These are phyloP conservation scores for Microplitis manilae DNA, from an alignment of 2,888 invertebrate genomes.

Conservation along the genomic window DNA sequence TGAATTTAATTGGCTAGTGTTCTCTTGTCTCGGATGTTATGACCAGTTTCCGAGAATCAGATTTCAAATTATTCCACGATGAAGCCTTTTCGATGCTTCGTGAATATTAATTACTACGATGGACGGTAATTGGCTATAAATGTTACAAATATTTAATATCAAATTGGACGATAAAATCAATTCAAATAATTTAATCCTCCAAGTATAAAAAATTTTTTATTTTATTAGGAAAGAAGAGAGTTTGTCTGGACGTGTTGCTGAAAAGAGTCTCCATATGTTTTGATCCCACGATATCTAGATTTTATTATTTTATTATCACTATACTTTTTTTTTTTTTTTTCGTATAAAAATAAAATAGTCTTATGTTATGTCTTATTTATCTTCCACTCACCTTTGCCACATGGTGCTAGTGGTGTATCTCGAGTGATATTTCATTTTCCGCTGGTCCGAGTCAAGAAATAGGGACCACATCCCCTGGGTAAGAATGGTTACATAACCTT, in stretches of 20 bases:
- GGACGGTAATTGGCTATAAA: background rate
- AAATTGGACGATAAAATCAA: too few species aligned
- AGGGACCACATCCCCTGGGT: slow-evolving; percentile 53
- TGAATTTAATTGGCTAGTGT: too few species aligned
- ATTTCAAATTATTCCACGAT: background rate
- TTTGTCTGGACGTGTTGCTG: too few species aligned
- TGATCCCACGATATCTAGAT: slow-evolving; percentile 14
- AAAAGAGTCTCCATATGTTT: slow-evolving; percentile 11
- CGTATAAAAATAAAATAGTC: slow-evolving; percentile 20
- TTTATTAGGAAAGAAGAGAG: too few species aligned
- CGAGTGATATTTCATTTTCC: slow-evolving; percentile 58
- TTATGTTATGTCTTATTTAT: slow-evolving; percentile 35
- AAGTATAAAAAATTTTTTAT: too few species aligned
- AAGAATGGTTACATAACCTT: slow-evolving; percentile 48
- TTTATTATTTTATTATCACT: background rate
- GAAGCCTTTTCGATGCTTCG: background rate
- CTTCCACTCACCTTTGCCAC: slow-evolving; percentile 30
- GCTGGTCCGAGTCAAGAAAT: slow-evolving; percentile 54
- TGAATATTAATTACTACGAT: background rate
- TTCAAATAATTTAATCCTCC: too few species aligned
- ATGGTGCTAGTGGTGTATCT: slow-evolving; percentile 34
- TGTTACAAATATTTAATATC: background rate
- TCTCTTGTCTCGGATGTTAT: too few species aligned
- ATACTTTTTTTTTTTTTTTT: background rate
- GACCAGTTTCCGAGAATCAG: background rate